These are phyloP conservation scores for Drosophila biarmipes DNA, from an alignment of 1,140 invertebrate species.

Conservation along the genomic window DNA sequence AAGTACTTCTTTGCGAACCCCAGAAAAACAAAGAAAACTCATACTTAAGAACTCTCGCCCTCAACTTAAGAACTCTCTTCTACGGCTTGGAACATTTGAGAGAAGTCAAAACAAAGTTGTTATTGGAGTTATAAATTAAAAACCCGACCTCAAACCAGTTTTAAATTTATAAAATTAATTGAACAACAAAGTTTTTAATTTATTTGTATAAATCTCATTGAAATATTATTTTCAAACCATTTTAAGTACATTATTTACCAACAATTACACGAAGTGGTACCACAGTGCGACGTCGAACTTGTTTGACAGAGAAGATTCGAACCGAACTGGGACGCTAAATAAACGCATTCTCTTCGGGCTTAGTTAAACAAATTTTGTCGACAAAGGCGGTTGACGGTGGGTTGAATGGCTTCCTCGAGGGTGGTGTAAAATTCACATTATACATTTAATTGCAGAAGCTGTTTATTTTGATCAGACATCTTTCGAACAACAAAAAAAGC, in stretches of 20 bases:
- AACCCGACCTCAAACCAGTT: background rate
- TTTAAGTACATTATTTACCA: background rate
- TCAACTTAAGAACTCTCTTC: constrained; percentile 5
- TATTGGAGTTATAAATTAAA: background rate
- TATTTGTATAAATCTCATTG: no score
- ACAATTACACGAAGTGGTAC: no score
- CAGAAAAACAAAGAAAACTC: background rate
- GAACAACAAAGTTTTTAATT: background rate
- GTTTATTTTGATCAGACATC: constrained; percentile 7
- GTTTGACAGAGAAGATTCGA: constrained; percentile 4
- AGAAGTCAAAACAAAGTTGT: background rate
- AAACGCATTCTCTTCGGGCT: constrained; percentile 23
- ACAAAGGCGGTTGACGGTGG: constrained; percentile 20
- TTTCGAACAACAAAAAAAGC: constrained; percentile 7
- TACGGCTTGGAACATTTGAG: constrained; percentile 2
- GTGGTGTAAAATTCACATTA: background rate
- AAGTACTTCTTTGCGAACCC: background rate
- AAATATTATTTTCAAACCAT: no score
- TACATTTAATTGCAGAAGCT: constrained; percentile 21
- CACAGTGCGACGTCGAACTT: constrained; percentile 6
- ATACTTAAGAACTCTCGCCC: constrained; percentile 1
- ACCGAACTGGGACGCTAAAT: constrained; percentile 2
- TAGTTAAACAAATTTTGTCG: constrained; percentile 7
- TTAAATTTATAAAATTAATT: background rate
- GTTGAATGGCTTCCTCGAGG: constrained; percentile 12